Base-by-base conservation (phyloP, 2,113 vertebrate species). In the Dicaeum eximium region DNA sequence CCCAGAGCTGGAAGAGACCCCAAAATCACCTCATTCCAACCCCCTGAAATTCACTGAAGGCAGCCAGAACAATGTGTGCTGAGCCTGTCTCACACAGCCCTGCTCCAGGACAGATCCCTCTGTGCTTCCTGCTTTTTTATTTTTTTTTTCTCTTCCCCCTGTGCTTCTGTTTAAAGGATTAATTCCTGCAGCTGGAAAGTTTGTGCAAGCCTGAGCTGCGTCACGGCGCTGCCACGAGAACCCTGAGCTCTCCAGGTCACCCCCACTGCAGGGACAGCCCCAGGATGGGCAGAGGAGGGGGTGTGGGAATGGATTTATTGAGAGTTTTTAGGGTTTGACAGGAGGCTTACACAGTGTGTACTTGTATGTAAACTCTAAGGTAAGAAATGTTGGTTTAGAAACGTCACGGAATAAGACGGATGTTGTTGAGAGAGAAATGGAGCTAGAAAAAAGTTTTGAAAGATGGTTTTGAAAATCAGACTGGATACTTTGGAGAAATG, bases 191-290 rank as follows among this genome's bases (percentile, higher is more conserved):
- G 20, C 66, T 91, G 94, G 83, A 37, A 91, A 80, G 35, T 86
- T 83, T 88, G 83, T 44, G 87, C 80, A 79, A 90, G 20, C 53
- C 50, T 77, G 13, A 30, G 85, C 42, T 86, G 95, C 79, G n/a
- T 60, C 95, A 82, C 42, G 15, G 22, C 0, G 1, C 66, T 71
- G 91, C 45, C 7, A 6, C 1, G 53, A 73, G 70, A 62, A 33
- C 22, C 74, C 42, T 19, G 70, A 57, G 45, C 53, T 57, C 19
- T 44, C 74, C 27, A 20, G 23, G 35, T 53, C 9, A 1, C 44
- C 38, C 44, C 45, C 31, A 16, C 72, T 6, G 5, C 37, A 19
- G 45, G 17, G 82, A 90, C 83, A 80, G 8, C 56, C 86, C 56
- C 86, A 16, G n/a, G n/a, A 6, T 69, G 51, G 67, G 38, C 51